A percentile compares a stretch with the other conserved stretches of the same genome.
Conservation (phyloP, 2,113 vertebrate species). For the Dascyllus trimaculatus region DNA sequence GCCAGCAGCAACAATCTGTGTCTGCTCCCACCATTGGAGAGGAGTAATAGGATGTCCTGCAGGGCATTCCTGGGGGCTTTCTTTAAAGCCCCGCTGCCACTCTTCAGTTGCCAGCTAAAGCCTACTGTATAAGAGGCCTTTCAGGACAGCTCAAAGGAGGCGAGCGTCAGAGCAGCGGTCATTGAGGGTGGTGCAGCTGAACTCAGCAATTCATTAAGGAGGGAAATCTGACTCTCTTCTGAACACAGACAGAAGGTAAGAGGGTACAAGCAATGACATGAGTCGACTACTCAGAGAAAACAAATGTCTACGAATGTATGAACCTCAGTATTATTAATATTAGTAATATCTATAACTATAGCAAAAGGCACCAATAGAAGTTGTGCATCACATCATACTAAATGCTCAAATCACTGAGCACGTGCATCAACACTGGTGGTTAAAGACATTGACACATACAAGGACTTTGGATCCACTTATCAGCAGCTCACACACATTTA, state of each 20-base stretch:
- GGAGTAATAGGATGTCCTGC: slow-evolving; percentile 63
- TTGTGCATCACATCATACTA: neutral
- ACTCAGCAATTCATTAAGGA: slow-evolving; percentile 14
- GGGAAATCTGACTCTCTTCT: neutral
- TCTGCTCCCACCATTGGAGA: slow-evolving; percentile 29
- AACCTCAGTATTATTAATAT: neutral
- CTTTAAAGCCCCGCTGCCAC: slow-evolving; percentile 55
- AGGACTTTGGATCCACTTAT: no score
- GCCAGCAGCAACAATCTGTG: slow-evolving; percentile 2
- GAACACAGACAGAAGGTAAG: neutral
- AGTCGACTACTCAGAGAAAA: no score
- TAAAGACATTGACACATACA: no score
- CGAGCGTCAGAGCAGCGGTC: slow-evolving; percentile 42
- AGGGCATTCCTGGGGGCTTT: slow-evolving; percentile 68
- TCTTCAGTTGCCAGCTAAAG: slow-evolving; percentile 66
- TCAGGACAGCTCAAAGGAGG: slow-evolving; percentile 54
- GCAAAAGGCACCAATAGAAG: neutral
- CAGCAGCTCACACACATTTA: no score
- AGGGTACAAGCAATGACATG: no score
- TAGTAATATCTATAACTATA: neutral
- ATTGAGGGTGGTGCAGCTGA: slow-evolving; percentile 35
- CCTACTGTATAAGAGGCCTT: slow-evolving; percentile 56
- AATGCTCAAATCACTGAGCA: no score
- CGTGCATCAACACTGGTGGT: no score
- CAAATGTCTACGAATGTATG: neutral